A percentile compares a stretch with the other conserved stretches of the same genome.
Evolutionary conservation across 2,888 invertebrate species (phyloP).

Genomic region (Philhelius pedissequus): DNA sequence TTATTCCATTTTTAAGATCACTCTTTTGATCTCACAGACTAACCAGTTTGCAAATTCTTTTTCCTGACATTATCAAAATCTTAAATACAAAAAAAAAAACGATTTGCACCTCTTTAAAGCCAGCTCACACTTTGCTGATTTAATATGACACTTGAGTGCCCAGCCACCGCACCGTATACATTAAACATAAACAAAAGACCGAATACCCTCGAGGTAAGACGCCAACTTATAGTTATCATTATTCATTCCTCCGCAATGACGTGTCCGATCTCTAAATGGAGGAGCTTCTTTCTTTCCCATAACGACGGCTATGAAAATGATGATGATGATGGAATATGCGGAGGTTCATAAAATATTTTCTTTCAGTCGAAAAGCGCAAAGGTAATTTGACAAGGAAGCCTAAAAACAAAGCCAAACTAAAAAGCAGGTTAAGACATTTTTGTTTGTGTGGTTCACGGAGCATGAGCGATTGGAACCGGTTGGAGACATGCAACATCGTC

Average conservation of each 20-base stretch:
- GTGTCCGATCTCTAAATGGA: slow-evolving; percentile 19
- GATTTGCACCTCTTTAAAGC: not conserved
- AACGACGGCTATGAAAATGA: not conserved
- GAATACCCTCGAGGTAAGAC: slow-evolving; percentile 30
- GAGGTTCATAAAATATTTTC: slow-evolving; percentile 7
- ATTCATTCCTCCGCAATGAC: slow-evolving; percentile 42
- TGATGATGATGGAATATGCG: slow-evolving; percentile 24
- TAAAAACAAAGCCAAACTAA: slow-evolving; percentile 9
- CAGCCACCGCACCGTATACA: slow-evolving; percentile 15
- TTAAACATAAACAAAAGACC: slow-evolving; percentile 20
- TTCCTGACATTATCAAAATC: not conserved
- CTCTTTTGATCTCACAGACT: not conserved
- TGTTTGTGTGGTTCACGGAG: not conserved
- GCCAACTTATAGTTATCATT: slow-evolving; percentile 30
- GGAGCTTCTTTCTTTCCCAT: slow-evolving; percentile 45
- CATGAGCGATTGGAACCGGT: slow-evolving; percentile 39
- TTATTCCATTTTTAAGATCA: not conserved
- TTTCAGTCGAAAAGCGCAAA: not conserved
- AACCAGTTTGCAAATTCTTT: slow-evolving; percentile 1
- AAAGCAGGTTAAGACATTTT: slow-evolving; percentile 23
- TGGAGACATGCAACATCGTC: slow-evolving; percentile 30
- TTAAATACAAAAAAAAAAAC: not conserved
- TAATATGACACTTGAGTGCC: slow-evolving; percentile 46
- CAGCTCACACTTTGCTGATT: slow-evolving; percentile 19
- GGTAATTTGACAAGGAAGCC: not conserved